A percentile compares a stretch with the other conserved stretches of the same genome.
These are phyloP conservation scores for Chymomyza fuscimana DNA, from an alignment of 2,888 invertebrate genomes.

Conservation along the genomic window DNA sequence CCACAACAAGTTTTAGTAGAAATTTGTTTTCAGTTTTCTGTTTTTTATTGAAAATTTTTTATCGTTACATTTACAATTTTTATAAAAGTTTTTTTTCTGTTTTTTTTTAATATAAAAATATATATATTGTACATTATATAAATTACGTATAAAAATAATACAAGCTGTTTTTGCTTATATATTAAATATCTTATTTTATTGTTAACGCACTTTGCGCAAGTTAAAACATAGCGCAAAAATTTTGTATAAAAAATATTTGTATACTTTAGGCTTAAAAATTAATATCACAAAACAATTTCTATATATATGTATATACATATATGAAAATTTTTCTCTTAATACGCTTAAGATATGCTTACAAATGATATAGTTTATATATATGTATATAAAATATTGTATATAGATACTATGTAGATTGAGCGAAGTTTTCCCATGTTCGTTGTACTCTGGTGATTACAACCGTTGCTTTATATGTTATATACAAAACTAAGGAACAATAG, in stretches of 20 bases:
- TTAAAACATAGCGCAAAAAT: slow-evolving; percentile 54
- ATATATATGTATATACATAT: slow-evolving; percentile 1
- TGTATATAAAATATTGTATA: slow-evolving; percentile 20
- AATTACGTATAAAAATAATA: slow-evolving; percentile 25
- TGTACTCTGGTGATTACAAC: slow-evolving; percentile 72
- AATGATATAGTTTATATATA: slow-evolving; percentile 43
- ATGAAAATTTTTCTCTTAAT: slow-evolving; percentile 56
- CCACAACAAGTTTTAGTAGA: neutral
- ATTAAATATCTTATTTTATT: slow-evolving; percentile 43
- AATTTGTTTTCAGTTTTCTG: slow-evolving; percentile 22
- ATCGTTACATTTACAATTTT: slow-evolving; percentile 35
- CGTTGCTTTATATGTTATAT: slow-evolving; percentile 30
- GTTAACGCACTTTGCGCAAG: slow-evolving; percentile 59
- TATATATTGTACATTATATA: slow-evolving; percentile 31
- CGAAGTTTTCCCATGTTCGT: slow-evolving; percentile 72
- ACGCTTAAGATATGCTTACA: slow-evolving; percentile 41
- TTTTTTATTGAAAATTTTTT: slow-evolving; percentile 14
- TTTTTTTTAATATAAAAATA: slow-evolving; percentile 44
- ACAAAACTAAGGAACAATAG: slow-evolving; percentile 75
- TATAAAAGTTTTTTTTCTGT: slow-evolving; percentile 22
- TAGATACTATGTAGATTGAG: slow-evolving; percentile 55
- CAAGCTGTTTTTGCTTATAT: neutral
- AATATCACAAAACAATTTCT: slow-evolving; percentile 54
- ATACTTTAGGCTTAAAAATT: slow-evolving; percentile 63
- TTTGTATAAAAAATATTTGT: slow-evolving; percentile 47